A percentile compares a stretch with the other conserved stretches of the same genome.
Conservation (phyloP, 2,113 vertebrate genomes). For the Octodon degus region DNA sequence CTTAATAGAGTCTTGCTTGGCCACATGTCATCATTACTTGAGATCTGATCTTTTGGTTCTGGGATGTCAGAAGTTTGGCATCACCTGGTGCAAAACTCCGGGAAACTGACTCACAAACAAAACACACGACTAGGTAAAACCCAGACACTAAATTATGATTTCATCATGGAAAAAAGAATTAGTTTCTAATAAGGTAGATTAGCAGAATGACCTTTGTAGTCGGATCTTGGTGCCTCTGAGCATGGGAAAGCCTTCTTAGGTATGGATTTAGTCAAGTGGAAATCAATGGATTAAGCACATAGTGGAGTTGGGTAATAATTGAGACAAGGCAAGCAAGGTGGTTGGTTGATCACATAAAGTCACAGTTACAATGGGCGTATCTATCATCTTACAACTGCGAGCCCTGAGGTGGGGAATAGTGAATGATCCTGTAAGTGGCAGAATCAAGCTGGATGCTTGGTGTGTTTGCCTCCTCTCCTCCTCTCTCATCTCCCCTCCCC, state of each 20-base stretch:
- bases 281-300: background rate
- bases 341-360: background rate
- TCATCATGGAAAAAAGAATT: background rate
- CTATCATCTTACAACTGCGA: background rate
- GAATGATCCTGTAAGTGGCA: background rate
- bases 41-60: background rate
- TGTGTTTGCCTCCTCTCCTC: background rate
- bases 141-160: background rate
- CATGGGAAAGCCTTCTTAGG: background rate
- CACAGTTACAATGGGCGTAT: background rate
- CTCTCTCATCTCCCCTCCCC: background rate
- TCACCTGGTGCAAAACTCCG: background rate
- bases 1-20: background rate
- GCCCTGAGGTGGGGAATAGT: background rate
- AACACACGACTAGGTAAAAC: background rate
- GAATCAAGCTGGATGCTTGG: background rate
- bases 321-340: background rate
- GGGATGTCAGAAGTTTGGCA: constrained; percentile 3
- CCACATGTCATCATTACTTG: background rate
- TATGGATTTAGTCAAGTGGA: background rate
- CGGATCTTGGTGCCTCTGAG: background rate
- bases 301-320: background rate
- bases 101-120: background rate
- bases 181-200: background rate
- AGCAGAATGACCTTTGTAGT: background rate